Evolutionary conservation across 2,888 invertebrate genomes (phyloP).

Genomic region (Tolmerus cingulatus): DNA sequence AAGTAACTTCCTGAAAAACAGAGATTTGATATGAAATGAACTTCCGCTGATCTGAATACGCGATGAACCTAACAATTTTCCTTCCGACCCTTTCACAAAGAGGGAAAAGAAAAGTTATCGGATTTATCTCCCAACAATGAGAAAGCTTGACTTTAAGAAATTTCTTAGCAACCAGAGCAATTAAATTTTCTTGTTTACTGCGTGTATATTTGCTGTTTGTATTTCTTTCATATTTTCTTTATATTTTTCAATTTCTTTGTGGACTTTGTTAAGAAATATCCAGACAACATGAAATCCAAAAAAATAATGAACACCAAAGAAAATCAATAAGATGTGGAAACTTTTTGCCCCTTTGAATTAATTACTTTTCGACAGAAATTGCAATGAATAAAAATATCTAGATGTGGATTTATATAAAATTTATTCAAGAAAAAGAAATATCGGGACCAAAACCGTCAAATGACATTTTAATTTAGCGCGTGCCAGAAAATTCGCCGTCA

Average conservation of each 20-base stretch:
- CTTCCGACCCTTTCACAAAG: not conserved
- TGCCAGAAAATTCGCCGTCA: not conserved
- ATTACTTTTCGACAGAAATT: not conserved
- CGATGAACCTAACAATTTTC: not conserved
- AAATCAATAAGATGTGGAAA: not conserved
- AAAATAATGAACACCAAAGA: not conserved
- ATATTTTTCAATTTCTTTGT: not conserved
- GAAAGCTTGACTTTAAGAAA: not conserved
- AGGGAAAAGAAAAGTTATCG: not conserved
- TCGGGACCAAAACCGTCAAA: not conserved
- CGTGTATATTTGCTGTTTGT: not conserved
- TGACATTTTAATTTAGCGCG: not conserved
- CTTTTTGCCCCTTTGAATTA: not conserved
- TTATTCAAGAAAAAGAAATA: not conserved
- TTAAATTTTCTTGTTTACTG: not conserved
- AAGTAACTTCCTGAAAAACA: not conserved
- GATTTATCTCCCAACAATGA: not conserved
- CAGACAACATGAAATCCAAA: not conserved
- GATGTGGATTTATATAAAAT: not conserved
- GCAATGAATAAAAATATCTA: not conserved
- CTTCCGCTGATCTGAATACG: not conserved
- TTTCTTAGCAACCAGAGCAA: not conserved
- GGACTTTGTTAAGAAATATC: not conserved
- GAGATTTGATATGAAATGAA: not conserved
- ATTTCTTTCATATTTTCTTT: not conserved